Evolutionary conservation across 1,140 invertebrate species (phyloP).

Genomic region (Drosophila kurseongensis): DNA sequence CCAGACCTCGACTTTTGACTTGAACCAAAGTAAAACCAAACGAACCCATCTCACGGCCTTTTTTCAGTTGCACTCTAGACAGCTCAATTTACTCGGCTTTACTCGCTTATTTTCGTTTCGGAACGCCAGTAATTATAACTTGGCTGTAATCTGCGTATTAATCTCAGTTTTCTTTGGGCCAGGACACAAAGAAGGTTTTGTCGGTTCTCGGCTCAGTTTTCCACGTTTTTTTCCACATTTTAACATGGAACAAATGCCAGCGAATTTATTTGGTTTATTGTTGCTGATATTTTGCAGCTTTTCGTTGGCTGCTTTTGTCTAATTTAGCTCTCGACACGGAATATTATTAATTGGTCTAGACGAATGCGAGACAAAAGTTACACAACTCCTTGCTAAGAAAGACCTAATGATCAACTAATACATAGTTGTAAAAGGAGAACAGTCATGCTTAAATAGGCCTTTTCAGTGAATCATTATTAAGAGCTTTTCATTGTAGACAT

Average conservation of each 20-base stretch:
- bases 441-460: background rate
- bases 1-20: slow-evolving; percentile 17
- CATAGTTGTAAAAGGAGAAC: background rate
- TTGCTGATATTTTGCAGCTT: slow-evolving; percentile 33
- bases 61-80: slow-evolving; percentile 60
- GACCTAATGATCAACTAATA: slow-evolving; percentile 33
- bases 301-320: slow-evolving; percentile 50
- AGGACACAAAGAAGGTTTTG: slow-evolving; percentile 26
- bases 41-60: slow-evolving; percentile 49
- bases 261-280: slow-evolving; percentile 61
- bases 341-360: slow-evolving; percentile 80
- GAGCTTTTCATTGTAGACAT: background rate
- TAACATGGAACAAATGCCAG: slow-evolving; percentile 56
- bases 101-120: slow-evolving; percentile 4
- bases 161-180: slow-evolving; percentile 51
- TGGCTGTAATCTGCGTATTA: slow-evolving; percentile 73
- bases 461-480: background rate
- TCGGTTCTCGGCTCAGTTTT: slow-evolving; percentile 42
- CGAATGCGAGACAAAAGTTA: slow-evolving; percentile 36
- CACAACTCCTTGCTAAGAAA: slow-evolving; percentile 25
- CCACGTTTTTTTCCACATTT: slow-evolving; percentile 20
- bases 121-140: slow-evolving; percentile 46
- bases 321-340: slow-evolving; percentile 71
- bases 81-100: slow-evolving; percentile 61
- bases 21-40: slow-evolving; percentile 5